Conservation (phyloP, 2,113 vertebrate species). For the Carassius auratus region DNA sequence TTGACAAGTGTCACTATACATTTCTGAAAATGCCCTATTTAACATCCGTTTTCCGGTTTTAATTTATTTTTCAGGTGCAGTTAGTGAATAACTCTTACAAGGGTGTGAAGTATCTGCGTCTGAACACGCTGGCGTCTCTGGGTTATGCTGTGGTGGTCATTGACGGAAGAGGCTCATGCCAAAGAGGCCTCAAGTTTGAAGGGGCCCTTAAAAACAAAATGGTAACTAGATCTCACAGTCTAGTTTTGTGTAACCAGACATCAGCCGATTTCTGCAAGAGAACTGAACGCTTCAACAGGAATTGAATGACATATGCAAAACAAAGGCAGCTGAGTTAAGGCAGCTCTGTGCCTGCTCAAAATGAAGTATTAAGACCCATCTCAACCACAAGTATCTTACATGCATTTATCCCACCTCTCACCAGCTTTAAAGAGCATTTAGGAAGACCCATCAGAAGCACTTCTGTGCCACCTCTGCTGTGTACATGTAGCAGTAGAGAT, state of each 20-base stretch:
- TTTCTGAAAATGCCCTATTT: background rate
- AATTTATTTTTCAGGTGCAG: conserved; percentile 82
- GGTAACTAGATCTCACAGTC: conserved; percentile 70
- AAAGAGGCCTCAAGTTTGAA: conserved; percentile 93
- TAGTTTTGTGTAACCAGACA: background rate
- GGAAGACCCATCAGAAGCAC: background rate
- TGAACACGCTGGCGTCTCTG: conserved; percentile 92
- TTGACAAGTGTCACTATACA: background rate
- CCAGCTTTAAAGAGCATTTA: background rate
- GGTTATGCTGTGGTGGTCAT: conserved; percentile 96
- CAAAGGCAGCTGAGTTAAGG: background rate
- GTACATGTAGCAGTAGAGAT: no score
- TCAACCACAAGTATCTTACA: background rate
- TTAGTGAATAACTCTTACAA: conserved; percentile 98
- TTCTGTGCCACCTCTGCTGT: background rate
- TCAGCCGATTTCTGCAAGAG: no score
- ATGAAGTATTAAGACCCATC: background rate
- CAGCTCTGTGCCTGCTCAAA: background rate
- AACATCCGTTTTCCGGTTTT: background rate
- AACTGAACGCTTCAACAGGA: no score
- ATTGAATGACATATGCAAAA: background rate
- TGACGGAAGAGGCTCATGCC: conserved; percentile 92
- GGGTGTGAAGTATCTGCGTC: conserved; percentile 93
- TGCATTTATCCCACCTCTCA: background rate
- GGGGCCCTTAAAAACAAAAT: conserved; percentile 96